Conservation (phyloP, 2,797 vertebrate species). For the Otolemur crassicaudatus region DNA sequence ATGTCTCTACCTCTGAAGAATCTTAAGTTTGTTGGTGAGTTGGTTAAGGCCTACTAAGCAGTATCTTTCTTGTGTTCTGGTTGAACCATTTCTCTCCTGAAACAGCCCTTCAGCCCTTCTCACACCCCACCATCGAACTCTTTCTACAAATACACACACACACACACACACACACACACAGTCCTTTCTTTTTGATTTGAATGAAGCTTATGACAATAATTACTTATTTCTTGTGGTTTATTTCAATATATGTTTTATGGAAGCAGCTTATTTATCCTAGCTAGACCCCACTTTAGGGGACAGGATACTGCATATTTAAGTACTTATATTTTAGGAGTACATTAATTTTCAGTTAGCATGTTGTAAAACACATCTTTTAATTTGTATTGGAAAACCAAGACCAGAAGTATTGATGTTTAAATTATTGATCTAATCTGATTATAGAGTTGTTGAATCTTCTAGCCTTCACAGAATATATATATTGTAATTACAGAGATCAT, state of each 20-base stretch:
- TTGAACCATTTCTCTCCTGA: not conserved
- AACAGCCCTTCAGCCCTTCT: not conserved
- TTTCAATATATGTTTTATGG: conserved; percentile 10
- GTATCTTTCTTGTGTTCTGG: not conserved
- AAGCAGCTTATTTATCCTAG: not conserved
- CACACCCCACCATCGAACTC: not conserved
- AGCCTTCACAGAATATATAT: not conserved
- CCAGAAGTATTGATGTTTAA: conserved; percentile 5
- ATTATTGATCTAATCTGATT: not conserved
- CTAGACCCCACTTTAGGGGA: not conserved
- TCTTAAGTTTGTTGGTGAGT: conserved; percentile 36
- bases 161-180: not conserved
- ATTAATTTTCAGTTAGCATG: conserved; percentile 24
- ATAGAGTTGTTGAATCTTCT: not conserved
- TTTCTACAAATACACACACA: not conserved
- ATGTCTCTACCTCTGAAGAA: not conserved
- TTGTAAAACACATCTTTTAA: conserved; percentile 22
- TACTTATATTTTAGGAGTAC: not conserved
- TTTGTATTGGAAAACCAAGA: conserved; percentile 10
- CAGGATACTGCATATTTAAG: not conserved
- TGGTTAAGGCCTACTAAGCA: conserved; percentile 9
- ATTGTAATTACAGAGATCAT: not conserved
- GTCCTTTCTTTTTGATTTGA: not conserved
- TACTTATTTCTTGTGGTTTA: not conserved
- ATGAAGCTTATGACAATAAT: not conserved